Percentiles rank a stretch among this genome's conserved stretches.
Evolutionary conservation across 1,140 invertebrate species (phyloP).

Genomic region (Philotrypesis tridentata): DNA sequence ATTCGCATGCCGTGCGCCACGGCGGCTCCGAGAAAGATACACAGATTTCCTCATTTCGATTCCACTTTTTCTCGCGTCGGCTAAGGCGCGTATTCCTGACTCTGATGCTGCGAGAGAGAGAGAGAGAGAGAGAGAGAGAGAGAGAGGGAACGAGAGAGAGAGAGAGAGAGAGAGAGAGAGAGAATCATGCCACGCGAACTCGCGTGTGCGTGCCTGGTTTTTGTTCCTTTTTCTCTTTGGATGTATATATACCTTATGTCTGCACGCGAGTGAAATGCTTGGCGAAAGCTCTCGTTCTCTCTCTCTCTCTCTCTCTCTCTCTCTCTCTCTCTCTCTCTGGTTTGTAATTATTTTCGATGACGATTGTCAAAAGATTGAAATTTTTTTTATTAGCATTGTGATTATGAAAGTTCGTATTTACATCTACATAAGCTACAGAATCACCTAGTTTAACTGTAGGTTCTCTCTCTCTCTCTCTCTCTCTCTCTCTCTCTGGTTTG

Average conservation of each 20-base stretch:
- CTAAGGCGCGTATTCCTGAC: not conserved
- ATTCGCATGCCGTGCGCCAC: not conserved
- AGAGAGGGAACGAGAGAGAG: not conserved
- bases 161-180: not conserved
- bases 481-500: too few relatives aligned
- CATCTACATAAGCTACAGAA: too few relatives aligned
- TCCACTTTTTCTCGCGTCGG: not conserved
- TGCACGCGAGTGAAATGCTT: not conserved
- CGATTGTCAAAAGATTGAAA: not conserved
- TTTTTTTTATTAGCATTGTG: too few relatives aligned
- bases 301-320: too few relatives aligned
- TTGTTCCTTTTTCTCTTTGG: not conserved
- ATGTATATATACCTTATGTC: not conserved
- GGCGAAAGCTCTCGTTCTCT: not conserved
- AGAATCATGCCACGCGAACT: not conserved
- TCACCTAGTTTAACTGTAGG: too few relatives aligned
- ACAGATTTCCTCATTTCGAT: constrained; percentile 3
- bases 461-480: too few relatives aligned
- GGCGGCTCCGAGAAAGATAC: not conserved
- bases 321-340: too few relatives aligned
- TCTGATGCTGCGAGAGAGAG: not conserved
- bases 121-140: too few relatives aligned
- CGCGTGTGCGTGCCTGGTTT: not conserved
- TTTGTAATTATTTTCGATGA: not conserved
- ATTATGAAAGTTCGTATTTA: too few relatives aligned